phyloP scores from a whole-genome alignment of 2,888 invertebrate genomes.

The Biston stratarius region DNA sequence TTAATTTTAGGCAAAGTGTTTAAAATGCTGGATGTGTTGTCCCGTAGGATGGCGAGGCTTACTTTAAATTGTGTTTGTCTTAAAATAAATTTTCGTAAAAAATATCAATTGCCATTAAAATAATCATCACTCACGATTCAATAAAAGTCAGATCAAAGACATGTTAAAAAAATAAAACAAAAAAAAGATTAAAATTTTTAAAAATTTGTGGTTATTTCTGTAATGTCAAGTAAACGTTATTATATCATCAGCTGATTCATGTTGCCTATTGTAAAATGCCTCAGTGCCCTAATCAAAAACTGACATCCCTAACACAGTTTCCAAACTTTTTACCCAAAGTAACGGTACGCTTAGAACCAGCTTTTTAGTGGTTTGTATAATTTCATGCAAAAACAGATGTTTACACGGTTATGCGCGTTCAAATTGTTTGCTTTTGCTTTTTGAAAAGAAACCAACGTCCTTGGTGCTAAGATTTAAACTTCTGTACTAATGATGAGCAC shows the following conservation, averaged over 20 bases:
- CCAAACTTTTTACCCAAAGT: constrained; percentile 55
- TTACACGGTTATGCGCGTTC: constrained; percentile 44
- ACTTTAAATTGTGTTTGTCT: no score
- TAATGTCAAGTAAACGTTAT: no score
- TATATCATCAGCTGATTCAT: not conserved
- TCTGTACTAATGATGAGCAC: not conserved
- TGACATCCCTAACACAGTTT: constrained; percentile 48
- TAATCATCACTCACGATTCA: no score
- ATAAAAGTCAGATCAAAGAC: no score
- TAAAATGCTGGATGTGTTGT: no score
- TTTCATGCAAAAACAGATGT: constrained; percentile 56
- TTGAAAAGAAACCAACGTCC: constrained; percentile 35
- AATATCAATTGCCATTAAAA: no score
- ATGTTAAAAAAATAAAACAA: no score
- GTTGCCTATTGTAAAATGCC: not conserved
- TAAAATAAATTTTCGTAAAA: no score
- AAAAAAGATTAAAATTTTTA: no score
- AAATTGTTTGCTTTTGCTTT: constrained; percentile 42
- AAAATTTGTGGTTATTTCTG: no score
- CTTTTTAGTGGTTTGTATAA: constrained; percentile 54
- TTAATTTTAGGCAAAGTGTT: no score
- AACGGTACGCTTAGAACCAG: constrained; percentile 58
- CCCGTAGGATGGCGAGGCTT: no score
- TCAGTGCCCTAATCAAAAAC: not conserved
- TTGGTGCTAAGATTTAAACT: constrained; percentile 23